Conservation (phyloP, 1,140 invertebrate species). For the Fopius arisanus region DNA sequence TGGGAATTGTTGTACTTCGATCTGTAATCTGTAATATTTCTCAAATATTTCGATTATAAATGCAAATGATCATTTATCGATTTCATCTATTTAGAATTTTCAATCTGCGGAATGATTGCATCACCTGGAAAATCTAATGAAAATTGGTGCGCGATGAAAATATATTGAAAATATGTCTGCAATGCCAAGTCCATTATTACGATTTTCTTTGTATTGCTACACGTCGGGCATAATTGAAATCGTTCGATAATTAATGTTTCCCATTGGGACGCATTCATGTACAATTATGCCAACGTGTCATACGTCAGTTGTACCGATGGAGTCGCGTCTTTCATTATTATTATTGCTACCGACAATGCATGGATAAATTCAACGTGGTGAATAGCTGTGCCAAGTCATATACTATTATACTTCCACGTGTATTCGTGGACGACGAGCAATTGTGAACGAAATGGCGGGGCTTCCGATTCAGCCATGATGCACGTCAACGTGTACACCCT, state of each 20-base stretch:
- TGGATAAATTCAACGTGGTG: neutral
- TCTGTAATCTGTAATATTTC: too few species aligned
- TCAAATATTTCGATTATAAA: too few species aligned
- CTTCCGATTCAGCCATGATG: neutral
- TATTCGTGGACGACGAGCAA: neutral
- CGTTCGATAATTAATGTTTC: neutral
- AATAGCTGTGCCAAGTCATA: neutral
- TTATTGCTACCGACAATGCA: neutral
- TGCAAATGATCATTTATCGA: too few species aligned
- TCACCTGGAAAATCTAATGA: too few species aligned
- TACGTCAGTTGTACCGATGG: neutral
- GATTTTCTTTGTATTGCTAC: neutral
- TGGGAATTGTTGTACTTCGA: too few species aligned
- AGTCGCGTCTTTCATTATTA: neutral
- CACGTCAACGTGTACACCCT: constrained; percentile 5
- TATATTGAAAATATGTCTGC: too few species aligned
- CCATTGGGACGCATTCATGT: neutral
- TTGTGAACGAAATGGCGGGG: neutral
- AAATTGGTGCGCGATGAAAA: too few species aligned
- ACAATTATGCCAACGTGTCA: neutral
- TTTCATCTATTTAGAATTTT: too few species aligned
- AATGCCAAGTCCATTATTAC: neutral
- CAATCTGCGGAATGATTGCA: too few species aligned
- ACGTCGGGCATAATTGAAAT: neutral
- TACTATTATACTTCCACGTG: neutral